These are phyloP conservation scores for Acanthis flammea DNA, from an alignment of 2,797 vertebrate genomes.

Conservation along the genomic window DNA sequence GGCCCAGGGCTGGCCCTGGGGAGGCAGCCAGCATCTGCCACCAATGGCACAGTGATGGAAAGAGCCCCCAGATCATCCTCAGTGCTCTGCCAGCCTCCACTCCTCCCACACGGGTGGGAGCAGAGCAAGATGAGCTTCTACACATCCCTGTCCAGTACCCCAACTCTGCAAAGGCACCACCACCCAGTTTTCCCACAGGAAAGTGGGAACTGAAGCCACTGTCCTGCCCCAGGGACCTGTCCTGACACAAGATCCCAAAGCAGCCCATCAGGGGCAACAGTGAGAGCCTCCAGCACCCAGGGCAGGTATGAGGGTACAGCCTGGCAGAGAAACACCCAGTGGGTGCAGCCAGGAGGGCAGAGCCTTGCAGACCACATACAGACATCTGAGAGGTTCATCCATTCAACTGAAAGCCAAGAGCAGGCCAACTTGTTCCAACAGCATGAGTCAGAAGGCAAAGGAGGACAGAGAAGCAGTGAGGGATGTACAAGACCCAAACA, in stretches of 20 bases:
- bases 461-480: not conserved
- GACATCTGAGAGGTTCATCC: not conserved
- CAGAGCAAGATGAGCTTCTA: not conserved
- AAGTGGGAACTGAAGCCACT: not conserved
- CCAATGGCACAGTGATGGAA: accelerated
- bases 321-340: not conserved
- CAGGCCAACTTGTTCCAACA: not conserved
- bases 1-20: not conserved
- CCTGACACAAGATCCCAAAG: not conserved
- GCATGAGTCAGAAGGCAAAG: not conserved
- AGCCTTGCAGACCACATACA: not conserved
- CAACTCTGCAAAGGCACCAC: not conserved
- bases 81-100: not conserved
- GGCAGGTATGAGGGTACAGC: not conserved
- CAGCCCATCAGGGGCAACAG: not conserved
- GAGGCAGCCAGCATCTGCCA: not conserved
- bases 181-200: not conserved
- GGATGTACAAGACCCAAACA: too few species aligned
- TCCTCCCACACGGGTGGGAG: not conserved
- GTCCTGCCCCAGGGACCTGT: not conserved
- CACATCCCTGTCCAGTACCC: not conserved
- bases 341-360: not conserved
- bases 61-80: not conserved
- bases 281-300: not conserved
- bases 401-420: not conserved